Percentiles rank a stretch among this genome's conserved stretches.
Conservation (phyloP, 2,888 invertebrate species). For the Lysandra bellargus region DNA sequence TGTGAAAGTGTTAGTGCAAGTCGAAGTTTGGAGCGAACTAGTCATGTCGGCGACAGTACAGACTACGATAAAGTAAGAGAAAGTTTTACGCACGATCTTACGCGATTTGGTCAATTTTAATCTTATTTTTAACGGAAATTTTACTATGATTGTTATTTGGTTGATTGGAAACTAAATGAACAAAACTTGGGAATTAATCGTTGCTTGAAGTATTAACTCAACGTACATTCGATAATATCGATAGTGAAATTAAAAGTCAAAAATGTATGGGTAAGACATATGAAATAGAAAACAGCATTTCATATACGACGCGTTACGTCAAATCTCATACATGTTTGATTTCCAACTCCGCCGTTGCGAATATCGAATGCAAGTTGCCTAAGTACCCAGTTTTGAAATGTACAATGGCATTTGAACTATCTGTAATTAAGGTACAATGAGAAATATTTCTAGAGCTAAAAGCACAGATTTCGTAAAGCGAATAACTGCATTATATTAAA, state of each 20-base stretch:
- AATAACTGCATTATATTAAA: background rate
- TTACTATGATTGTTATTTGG: background rate
- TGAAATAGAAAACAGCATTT: background rate
- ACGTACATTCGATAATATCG: no score
- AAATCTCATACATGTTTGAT: background rate
- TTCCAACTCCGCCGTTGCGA: background rate
- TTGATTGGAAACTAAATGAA: background rate
- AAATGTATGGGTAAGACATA: no score
- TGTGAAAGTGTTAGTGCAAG: background rate
- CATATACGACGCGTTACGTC: background rate
- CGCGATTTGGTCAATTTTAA: background rate
- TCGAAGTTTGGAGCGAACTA: background rate
- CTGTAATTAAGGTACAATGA: background rate
- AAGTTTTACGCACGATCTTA: conserved; percentile 36
- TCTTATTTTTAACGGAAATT: background rate
- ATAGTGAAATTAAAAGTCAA: no score
- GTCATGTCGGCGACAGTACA: conserved; percentile 65
- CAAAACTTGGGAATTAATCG: no score
- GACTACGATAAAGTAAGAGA: conserved; percentile 42
- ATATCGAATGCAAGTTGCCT: background rate
- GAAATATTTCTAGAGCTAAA: background rate
- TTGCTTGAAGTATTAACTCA: background rate
- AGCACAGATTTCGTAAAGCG: background rate
- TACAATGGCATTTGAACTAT: background rate
- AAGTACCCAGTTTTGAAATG: background rate